Base-by-base conservation (phyloP, 2,888 invertebrate species). In the Lithophane semibrunnea region DNA sequence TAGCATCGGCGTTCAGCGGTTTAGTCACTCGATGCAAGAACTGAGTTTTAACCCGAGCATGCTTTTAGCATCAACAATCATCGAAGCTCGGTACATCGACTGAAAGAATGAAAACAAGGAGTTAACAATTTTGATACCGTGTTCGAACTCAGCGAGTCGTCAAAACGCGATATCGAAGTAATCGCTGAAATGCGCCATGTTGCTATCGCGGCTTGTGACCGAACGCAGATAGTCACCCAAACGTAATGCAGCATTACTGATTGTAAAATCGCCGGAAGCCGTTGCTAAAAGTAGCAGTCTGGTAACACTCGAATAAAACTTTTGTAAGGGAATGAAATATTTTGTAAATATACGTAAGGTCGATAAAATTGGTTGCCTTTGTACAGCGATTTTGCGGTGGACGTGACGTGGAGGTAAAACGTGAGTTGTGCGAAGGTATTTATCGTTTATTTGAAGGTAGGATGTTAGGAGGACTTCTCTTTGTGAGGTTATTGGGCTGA, bases 301-400 rank as follows among this genome's bases (percentile, higher is more conserved):
- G 58, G 44, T 21, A 73, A 58, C n/a, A 85, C 76, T 84, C 87
- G 88, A 90, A 90, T 89, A 90, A 88, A 92, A 91, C 86, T 92
- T 92, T 90, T 87, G 86, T 86, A 79, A 84, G 84, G 77, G 87
- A 86, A 89, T 86, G 86, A 84, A 90, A 87, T 87, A 88, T 88
- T 88, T 85, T 88, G 86, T 89, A 89, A 91, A 91, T 85, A 90
- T 86, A 88, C 79, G 77, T 82, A 77, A 84, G 84, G 79, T 86
- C 84, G 75, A 88, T 86, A 85, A 79, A 84, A 89, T 86, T 83
- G 81, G 80, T 79, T 83, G 72, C 29, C 72, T 67, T 65, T 75
- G 79, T 83, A 83, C 80, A 81, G 71, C 74, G 76, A 81, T 86
- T 88, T 87, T 82, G 72, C 37, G 75, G 79, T 73, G 79, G 60